Conservation (phyloP, 2,888 invertebrate species). For the Blastobasis lacticolella region DNA sequence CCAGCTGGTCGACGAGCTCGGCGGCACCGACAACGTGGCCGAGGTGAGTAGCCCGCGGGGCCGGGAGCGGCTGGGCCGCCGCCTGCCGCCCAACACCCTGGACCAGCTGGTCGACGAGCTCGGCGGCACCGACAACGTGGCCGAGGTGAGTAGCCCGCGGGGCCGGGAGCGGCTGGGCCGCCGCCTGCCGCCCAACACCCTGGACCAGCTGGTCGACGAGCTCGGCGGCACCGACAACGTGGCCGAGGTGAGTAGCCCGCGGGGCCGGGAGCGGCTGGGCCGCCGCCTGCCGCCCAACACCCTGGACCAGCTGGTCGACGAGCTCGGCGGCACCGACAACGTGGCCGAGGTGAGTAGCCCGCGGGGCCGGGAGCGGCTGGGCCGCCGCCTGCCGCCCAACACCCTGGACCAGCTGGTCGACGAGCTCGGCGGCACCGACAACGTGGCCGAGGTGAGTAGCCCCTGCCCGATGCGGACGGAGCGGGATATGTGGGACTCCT, state of each 20-base stretch:
- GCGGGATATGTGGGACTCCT: too few relatives aligned
- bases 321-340: constrained; percentile 90
- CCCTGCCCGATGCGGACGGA: too few relatives aligned
- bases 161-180: too few relatives aligned
- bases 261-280: too few relatives aligned
- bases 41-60: too few relatives aligned
- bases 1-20: constrained; percentile 95
- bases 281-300: background rate
- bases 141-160: too few relatives aligned
- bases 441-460: constrained; percentile 92
- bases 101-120: constrained; percentile 97
- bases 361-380: constrained; percentile 89
- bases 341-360: too few relatives aligned
- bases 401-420: constrained; percentile 98
- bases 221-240: constrained; percentile 87
- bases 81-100: background rate
- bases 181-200: background rate
- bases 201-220: constrained; percentile 94
- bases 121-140: constrained; percentile 95
- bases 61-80: too few relatives aligned
- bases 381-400: constrained; percentile 93
- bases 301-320: constrained; percentile 92
- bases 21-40: constrained; percentile 95
- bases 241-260: too few relatives aligned
- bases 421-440: constrained; percentile 97